phyloP scores from a whole-genome alignment of 2,113 vertebrate genomes.

The Gallinago paraguaiae region DNA sequence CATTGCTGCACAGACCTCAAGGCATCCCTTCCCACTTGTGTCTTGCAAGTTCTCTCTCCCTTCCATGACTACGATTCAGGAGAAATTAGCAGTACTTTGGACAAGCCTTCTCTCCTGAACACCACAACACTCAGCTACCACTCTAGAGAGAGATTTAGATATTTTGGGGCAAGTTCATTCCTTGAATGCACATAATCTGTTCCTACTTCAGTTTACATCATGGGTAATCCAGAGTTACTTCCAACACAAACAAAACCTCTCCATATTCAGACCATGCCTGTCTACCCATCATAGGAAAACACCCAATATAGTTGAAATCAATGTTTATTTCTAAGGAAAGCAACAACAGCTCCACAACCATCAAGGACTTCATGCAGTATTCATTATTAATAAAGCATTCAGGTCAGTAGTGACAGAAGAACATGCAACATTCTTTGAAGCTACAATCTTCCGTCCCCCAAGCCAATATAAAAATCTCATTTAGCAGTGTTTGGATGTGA shows the following conservation, averaged over 20 bases:
- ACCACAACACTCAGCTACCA: neutral
- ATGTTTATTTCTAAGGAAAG: neutral
- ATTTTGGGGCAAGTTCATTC: neutral
- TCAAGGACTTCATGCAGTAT: neutral
- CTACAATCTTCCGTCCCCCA: neutral
- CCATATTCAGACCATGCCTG: neutral
- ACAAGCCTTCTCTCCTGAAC: neutral
- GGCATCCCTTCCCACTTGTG: neutral
- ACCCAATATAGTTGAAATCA: neutral
- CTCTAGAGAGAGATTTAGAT: neutral
- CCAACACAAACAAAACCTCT: neutral
- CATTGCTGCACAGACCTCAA: neutral
- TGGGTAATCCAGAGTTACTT: neutral
- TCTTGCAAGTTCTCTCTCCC: neutral
- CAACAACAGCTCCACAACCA: neutral
- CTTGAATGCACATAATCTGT: neutral
- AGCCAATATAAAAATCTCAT: constrained; percentile 56
- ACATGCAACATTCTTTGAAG: neutral
- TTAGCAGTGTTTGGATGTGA: constrained; percentile 37
- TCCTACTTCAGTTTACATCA: neutral
- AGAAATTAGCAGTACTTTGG: neutral
- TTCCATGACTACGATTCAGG: too few species aligned
- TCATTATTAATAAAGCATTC: constrained; percentile 11
- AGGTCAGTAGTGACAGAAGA: constrained; percentile 11
- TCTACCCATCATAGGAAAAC: neutral